phyloP scores from a whole-genome alignment of 2,888 invertebrate species.

The Agrochola circellaris region DNA sequence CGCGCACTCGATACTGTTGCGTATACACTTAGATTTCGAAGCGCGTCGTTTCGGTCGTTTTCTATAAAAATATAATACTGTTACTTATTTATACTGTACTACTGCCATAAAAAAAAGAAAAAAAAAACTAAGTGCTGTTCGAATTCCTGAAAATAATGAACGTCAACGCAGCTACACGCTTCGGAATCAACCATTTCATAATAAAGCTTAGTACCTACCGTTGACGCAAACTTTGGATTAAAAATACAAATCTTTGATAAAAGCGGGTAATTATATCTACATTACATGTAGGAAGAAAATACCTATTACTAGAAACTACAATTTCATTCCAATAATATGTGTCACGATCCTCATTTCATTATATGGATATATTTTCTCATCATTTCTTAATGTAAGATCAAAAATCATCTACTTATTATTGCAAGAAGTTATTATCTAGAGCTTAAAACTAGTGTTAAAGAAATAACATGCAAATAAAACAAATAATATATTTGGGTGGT shows the following conservation, averaged over 20 bases:
- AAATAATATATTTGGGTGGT: not conserved
- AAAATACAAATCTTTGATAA: conserved; percentile 23
- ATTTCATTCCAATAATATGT: conserved; percentile 19
- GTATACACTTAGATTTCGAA: no score
- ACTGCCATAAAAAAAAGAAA: not conserved
- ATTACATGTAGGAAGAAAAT: conserved; percentile 3
- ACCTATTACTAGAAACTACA: not conserved
- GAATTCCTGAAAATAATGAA: not conserved
- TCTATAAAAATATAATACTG: no score
- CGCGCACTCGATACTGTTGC: no score
- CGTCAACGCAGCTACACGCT: not conserved
- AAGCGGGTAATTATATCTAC: conserved; percentile 21
- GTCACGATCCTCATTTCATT: not conserved
- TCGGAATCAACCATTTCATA: not conserved
- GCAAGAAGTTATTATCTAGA: conserved; percentile 7
- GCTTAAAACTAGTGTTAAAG: conserved; percentile 4
- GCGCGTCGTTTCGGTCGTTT: no score
- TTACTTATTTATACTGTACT: no score
- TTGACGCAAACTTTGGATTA: not conserved
- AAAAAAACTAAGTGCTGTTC: no score
- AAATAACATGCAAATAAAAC: conserved; percentile 20
- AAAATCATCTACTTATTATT: not conserved
- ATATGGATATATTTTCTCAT: not conserved
- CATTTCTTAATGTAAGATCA: not conserved
- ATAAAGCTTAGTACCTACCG: not conserved